Evolutionary conservation across 2,797 vertebrate genomes (phyloP), one percentile per base, ranked within the genome.

Genomic region (Pogoniulus pusillus): DNA sequence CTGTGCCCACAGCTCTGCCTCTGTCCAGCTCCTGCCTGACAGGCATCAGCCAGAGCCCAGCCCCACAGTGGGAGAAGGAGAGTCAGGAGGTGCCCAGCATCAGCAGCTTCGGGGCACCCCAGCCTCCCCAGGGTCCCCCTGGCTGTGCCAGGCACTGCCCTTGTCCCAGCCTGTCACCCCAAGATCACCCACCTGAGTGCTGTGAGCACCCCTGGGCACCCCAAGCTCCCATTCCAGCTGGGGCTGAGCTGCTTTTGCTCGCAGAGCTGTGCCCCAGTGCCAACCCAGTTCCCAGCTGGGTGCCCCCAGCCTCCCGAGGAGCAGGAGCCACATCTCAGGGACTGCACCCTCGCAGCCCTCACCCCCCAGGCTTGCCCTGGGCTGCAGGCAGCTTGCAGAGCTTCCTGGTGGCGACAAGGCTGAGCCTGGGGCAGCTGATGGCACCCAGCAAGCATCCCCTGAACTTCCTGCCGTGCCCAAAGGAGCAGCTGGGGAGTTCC

Each of bases 91-190:
- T 2, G 1, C 30, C 51, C 64, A 70, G n/a, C 47, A 34, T 29
- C 3, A 0, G 26, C 13, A 7, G 13, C 3, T 60, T 47, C 1
- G 1, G 30, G 32, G 22, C 19, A 35, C 32, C 35, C 59, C 16
- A 4, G 57, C 72, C 6, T 57, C 20, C 11, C 6, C 6, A 1
- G 24, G 4, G 26, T 51, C 57, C 30, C 13, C 0, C 1, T 5
- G 26, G 51, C 26, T 55, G 27, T 43, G 27, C 19, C 51, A 12
- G 29, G n/a, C 41, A 24, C 2, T 26, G 35, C 47, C 57, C 15
- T 51, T 9, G 41, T 15, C 82, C 43, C 37, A 49, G 45, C 34
- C 41, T n/a, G 34, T 7, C 55, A 71, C 35, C 10, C 26, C 53
- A 32, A 34, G n/a, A 29, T 14, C n/a, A 7, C 17, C n/a, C 37